Evolutionary conservation across 2,888 invertebrate genomes (phyloP), one percentile per base, ranked within the genome.

Genomic region (Netelia fuscicornis): DNA sequence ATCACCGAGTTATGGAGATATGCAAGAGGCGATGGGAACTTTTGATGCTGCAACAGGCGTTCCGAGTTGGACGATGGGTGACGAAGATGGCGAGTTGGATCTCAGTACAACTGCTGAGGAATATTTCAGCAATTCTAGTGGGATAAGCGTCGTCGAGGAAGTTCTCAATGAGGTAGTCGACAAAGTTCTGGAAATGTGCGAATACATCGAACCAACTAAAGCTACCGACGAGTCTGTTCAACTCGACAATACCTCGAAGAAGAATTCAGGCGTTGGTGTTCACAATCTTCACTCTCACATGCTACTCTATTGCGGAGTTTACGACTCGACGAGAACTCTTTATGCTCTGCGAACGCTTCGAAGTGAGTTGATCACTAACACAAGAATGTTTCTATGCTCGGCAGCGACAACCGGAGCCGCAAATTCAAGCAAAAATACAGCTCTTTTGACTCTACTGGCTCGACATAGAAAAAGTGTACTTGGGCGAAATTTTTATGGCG

Each of bases 271-370:
- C 2, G 90, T 93, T 11, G 94, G 94, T 13, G 95, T 97, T 54
- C 97, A 97, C 92, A 96, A 97, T 37, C 96, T 97, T 81, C 98
- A 98, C 92, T 97, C 97, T 25, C 98, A 98, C 91, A 95, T 98
- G 94, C 95, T 98, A 60, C 94, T 98, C 2, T 98, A 98, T 91
- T 96, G 96, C 88, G 97, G 97, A 86, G 96, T 97, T 20, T 97
- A 97, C 90, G 98, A 98, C 92, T 96, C 96, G 0, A 95, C 96
- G 81, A 95, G 97, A 89, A 96, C 96, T 2, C 94, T 97, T 0
- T 97, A 97, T 91, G 96, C 97, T 8, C 94, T 98, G 86, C 95
- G 96, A 83, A 96, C 97, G 0, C 93, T 98, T n/a, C 95, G 96
- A 84, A 96, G 96, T 89, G 96, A 97, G 86, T 95, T 98, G 8